phyloP scores from a whole-genome alignment of 1,140 invertebrate genomes.

The Microplitis demolitor region DNA sequence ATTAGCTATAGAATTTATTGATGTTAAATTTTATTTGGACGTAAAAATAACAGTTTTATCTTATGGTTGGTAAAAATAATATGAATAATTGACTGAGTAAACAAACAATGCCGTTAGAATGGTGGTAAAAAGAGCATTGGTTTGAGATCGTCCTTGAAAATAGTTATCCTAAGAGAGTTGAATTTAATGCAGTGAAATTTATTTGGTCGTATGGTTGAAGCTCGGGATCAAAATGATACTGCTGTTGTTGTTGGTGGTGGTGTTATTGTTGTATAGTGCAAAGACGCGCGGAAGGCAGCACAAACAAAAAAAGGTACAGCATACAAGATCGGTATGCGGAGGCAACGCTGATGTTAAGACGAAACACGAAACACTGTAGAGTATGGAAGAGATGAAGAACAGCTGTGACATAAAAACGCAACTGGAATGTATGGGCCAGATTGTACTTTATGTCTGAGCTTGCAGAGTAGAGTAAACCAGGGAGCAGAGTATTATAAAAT shows the following conservation, averaged over 20 bases:
- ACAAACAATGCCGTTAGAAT: neutral
- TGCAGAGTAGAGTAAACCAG: conserved; percentile 8
- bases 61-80: no score
- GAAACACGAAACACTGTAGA: neutral
- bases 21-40: no score
- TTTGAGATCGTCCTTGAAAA: conserved; percentile 18
- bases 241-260: neutral
- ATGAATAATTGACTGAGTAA: no score
- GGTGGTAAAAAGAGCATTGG: neutral
- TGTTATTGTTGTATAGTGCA: neutral
- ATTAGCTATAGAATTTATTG: no score
- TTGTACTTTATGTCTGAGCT: conserved; percentile 14
- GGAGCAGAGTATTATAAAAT: neutral
- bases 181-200: conserved; percentile 23
- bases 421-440: conserved; percentile 25
- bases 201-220: conserved; percentile 16
- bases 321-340: neutral
- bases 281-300: neutral
- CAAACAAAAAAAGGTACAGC: conserved; percentile 14
- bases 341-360: conserved; percentile 10
- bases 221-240: conserved; percentile 3
- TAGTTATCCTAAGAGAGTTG: neutral
- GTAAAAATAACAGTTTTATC: no score
- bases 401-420: conserved; percentile 30
- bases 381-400: conserved; percentile 6